Base-by-base conservation (phyloP, 2,888 invertebrate genomes). In the Itoplectis maculator region DNA sequence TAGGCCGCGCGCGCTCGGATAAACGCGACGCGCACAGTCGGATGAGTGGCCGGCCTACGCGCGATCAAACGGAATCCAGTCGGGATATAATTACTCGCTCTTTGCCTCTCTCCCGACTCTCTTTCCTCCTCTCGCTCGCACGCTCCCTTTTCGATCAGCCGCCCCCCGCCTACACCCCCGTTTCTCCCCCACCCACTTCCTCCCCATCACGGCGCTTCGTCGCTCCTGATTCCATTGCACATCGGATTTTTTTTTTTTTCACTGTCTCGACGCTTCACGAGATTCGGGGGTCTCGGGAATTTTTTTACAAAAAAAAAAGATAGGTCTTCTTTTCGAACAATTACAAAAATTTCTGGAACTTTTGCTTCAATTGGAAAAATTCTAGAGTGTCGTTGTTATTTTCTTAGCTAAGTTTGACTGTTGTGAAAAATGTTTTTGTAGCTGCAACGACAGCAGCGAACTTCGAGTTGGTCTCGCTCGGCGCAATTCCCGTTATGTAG, bases 401-500 rank as follows among this genome's bases (percentile, higher is more conserved):
- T n/a, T n/a, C n/a, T n/a, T n/a, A n/a, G n/a, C n/a, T n/a, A n/a
- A n/a, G n/a, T n/a, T n/a, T n/a, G n/a, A n/a, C n/a, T 29, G 29
- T 56, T 11, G 29, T 29, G 15, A 59, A 59, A 59, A 2, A 5
- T 29, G 5, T 29, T 29, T 11, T 13, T 7, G 18, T 45, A 3
- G 15, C 11, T 11, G 49, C 35, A n/a, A 68, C 59, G 72, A 68
- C 54, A 51, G 15, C 9, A 40, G 42, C 73, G 74, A 86, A 88
- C 84, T 86, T 83, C 84, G 84, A 84, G n/a, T 59, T 59, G 59
- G 70, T 81, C 81, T 59, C 66, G 45, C 75, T 54, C 11, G 4
- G 4, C 18, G 81, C 81, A 56, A 63, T 35, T n/a, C 4, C 29
- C 88, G 89, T 91, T 89, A 88, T 87, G 84, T 84, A 85, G 86